A percentile compares a stretch with the other conserved stretches of the same genome.
Evolutionary conservation across 2,888 invertebrate species (phyloP).

Genomic region (Sphaerophoria taeniata): DNA sequence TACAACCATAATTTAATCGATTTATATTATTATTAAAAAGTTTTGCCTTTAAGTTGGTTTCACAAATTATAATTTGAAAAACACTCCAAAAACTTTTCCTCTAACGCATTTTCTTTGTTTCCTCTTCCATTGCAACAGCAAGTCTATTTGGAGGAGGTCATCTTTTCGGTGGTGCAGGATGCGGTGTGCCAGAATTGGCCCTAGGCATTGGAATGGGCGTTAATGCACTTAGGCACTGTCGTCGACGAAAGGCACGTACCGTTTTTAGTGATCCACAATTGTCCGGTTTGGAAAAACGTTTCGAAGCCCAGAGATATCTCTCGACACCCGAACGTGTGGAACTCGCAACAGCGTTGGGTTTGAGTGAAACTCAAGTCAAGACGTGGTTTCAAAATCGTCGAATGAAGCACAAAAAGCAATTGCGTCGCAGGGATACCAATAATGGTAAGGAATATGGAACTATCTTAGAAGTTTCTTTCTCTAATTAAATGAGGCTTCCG

Average conservation of each 20-base stretch:
- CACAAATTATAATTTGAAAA: conserved; percentile 10
- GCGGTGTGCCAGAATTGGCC: conserved; percentile 82
- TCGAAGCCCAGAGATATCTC: conserved; percentile 96
- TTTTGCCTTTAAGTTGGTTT: conserved; percentile 58
- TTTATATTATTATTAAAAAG: conserved; percentile 51
- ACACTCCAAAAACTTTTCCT: conserved; percentile 30
- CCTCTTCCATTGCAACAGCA: conserved; percentile 71
- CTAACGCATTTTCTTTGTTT: neutral
- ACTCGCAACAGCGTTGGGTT: conserved; percentile 94
- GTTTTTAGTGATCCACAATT: conserved; percentile 93
- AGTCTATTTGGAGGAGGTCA: conserved; percentile 82
- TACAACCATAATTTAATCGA: conserved; percentile 66
- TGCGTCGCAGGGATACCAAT: conserved; percentile 83
- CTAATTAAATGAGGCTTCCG: neutral
- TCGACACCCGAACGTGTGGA: conserved; percentile 98
- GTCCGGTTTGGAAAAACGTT: conserved; percentile 95
- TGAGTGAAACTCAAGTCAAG: conserved; percentile 98
- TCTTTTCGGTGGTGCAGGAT: conserved; percentile 80
- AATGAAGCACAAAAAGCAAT: conserved; percentile 98
- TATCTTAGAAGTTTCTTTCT: conserved; percentile 2
- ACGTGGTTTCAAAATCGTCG: conserved; percentile 99
- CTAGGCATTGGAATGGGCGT: conserved; percentile 83
- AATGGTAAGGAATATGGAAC: conserved; percentile 79
- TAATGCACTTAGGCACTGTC: conserved; percentile 93
- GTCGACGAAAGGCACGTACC: conserved; percentile 97